These are phyloP conservation scores for Pseudachorutes palmiensis DNA, from an alignment of 1,140 invertebrate genomes.

Conservation along the genomic window DNA sequence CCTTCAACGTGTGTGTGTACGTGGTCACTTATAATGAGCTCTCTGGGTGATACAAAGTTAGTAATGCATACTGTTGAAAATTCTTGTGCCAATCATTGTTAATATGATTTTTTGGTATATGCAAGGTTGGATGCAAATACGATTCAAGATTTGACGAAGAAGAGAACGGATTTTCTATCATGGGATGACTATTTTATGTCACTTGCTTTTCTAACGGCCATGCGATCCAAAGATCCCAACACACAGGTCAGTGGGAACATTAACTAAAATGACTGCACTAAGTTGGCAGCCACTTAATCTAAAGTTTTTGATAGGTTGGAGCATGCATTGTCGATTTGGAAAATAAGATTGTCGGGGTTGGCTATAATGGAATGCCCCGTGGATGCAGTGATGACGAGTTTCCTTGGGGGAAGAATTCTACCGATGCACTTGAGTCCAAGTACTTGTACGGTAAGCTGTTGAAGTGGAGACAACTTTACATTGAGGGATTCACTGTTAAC, in stretches of 20 bases:
- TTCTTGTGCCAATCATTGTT: too few relatives aligned
- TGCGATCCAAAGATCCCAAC: conserved; percentile 85
- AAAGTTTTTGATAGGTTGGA: conserved; percentile 55
- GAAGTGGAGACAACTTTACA: conserved; percentile 3
- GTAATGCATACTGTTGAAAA: too few relatives aligned
- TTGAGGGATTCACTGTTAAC: not conserved
- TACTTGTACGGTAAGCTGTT: conserved; percentile 66
- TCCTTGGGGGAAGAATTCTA: conserved; percentile 67
- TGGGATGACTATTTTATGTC: conserved; percentile 95
- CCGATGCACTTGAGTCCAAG: conserved; percentile 60
- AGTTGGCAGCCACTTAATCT: not conserved
- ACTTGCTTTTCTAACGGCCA: conserved; percentile 68
- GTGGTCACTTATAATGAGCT: too few relatives aligned
- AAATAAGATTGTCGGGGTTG: conserved; percentile 84
- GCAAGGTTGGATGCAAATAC: too few relatives aligned
- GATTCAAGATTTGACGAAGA: conserved; percentile 39
- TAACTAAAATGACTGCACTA: conserved; percentile 5
- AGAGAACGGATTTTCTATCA: conserved; percentile 53
- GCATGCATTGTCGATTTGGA: conserved; percentile 82
- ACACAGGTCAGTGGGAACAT: conserved; percentile 56
- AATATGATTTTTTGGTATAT: too few relatives aligned
- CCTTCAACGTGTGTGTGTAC: too few relatives aligned
- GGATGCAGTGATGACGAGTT: conserved; percentile 81
- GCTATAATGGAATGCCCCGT: conserved; percentile 91
- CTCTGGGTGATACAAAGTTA: too few relatives aligned